A percentile compares a stretch with the other conserved stretches of the same genome.
These are phyloP conservation scores for Boloria euphrosyne DNA, from an alignment of 2,888 invertebrate species.

Conservation along the genomic window DNA sequence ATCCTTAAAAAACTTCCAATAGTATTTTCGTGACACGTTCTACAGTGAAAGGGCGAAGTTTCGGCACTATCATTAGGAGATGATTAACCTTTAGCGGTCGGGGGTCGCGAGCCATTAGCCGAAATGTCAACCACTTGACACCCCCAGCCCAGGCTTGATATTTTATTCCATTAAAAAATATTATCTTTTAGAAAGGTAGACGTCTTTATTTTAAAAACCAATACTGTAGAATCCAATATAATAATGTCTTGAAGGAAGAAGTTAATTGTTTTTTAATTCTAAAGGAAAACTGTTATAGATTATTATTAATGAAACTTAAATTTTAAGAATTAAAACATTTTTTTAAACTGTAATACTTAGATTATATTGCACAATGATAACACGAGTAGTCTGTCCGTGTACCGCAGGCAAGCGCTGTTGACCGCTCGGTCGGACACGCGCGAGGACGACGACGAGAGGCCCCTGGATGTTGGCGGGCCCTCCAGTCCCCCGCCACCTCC, in stretches of 20 bases:
- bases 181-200: constrained; percentile 1
- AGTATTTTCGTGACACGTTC: constrained; percentile 34
- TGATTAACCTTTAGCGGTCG: constrained; percentile 74
- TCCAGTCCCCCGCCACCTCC: constrained; percentile 90
- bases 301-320: no score
- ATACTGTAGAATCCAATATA: neutral
- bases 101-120: constrained; percentile 65
- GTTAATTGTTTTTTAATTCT: no score
- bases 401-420: constrained; percentile 89
- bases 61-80: constrained; percentile 71
- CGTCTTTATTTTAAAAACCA: neutral
- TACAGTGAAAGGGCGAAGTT: constrained; percentile 46
- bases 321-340: neutral
- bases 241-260: no score
- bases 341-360: neutral
- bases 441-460: constrained; percentile 91
- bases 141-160: constrained; percentile 47
- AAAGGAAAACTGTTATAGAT: no score
- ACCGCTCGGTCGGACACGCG: constrained; percentile 87
- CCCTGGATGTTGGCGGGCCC: constrained; percentile 93
- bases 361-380: constrained; percentile 56
- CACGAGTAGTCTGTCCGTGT: constrained; percentile 80
- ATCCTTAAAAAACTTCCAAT: constrained; percentile 30
- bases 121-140: constrained; percentile 70
- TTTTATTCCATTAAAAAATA: constrained; percentile 38